Evolutionary conservation across 2,113 vertebrate species (phyloP).

Genomic region (Suricata suricatta): DNA sequence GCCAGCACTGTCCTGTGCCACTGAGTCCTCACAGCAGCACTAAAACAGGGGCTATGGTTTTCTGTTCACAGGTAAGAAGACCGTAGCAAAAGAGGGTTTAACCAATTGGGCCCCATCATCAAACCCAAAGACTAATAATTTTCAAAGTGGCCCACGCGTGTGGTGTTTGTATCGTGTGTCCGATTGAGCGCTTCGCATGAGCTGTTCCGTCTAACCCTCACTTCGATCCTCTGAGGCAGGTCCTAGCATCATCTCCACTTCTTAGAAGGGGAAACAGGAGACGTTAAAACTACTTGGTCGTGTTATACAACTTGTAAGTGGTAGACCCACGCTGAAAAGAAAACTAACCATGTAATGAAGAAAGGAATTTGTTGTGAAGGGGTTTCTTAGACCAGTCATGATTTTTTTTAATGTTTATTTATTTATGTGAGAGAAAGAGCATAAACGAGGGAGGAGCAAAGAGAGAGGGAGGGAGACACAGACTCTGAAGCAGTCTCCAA

Average conservation of each 20-base stretch:
- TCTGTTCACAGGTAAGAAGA: neutral
- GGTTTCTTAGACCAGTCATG: neutral
- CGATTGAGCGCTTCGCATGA: neutral
- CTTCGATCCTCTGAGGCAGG: neutral
- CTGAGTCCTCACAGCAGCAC: neutral
- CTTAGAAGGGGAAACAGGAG: neutral
- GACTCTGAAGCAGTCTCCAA: too few relatives aligned
- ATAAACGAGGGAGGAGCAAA: too few relatives aligned
- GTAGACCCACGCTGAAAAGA: neutral
- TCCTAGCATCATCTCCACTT: neutral
- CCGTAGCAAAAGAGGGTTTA: neutral
- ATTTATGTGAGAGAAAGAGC: too few relatives aligned
- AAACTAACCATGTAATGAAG: neutral
- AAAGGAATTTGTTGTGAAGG: neutral
- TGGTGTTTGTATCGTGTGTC: neutral
- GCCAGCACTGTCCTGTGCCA: neutral
- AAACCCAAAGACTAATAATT: neutral
- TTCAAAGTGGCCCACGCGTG: neutral
- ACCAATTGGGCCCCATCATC: neutral
- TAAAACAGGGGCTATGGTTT: neutral
- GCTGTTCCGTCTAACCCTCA: neutral
- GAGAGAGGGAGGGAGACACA: too few relatives aligned
- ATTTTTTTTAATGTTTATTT: too few relatives aligned
- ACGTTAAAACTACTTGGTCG: neutral
- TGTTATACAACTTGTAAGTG: neutral